Conservation (phyloP, 2,113 vertebrate genomes). For the Microtus richardsoni region DNA sequence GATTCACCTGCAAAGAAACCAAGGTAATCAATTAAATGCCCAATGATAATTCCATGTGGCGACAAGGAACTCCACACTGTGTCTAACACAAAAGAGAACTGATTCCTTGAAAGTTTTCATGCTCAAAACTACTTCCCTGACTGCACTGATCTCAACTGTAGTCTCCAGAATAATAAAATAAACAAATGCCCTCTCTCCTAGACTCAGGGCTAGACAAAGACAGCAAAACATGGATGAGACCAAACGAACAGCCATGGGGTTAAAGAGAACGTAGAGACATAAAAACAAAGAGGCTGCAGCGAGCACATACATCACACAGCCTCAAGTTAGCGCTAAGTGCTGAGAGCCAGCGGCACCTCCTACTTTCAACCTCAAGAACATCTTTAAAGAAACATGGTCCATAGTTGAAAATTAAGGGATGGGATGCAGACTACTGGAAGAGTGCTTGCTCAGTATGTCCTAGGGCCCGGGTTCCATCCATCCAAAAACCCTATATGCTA, state of each 20-base stretch:
- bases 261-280: constrained; percentile 10
- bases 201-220: not conserved
- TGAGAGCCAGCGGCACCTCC: not conserved
- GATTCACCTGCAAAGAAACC: not conserved
- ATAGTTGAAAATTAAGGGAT: not conserved
- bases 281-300: not conserved
- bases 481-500: not conserved
- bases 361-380: not conserved
- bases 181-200: not conserved
- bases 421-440: not conserved
- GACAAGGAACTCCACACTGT: not conserved
- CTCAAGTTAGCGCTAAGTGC: not conserved
- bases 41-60: not conserved
- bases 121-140: constrained; percentile 1
- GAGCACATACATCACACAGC: not conserved
- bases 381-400: not conserved
- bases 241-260: not conserved
- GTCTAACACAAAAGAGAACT: not conserved
- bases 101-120: not conserved
- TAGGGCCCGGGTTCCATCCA: not conserved
- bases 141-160: not conserved
- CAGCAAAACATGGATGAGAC: not conserved
- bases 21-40: not conserved
- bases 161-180: not conserved
- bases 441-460: not conserved